Evolutionary conservation across 2,888 invertebrate species (phyloP).

Genomic region (Oscheius sp.): DNA sequence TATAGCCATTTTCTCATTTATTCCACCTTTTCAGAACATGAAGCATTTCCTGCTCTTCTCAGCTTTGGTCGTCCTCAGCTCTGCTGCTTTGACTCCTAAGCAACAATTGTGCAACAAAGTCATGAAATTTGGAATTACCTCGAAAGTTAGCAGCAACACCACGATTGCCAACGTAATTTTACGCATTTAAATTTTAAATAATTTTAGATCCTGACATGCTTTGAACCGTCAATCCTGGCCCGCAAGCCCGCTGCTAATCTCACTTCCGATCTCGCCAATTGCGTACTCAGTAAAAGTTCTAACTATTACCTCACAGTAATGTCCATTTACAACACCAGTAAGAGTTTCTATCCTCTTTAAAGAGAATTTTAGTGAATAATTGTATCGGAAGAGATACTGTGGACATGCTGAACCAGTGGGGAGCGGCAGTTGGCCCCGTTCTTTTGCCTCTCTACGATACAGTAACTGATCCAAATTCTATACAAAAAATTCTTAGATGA

Average conservation of each 20-base stretch:
- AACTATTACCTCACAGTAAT: background rate
- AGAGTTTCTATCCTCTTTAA: background rate
- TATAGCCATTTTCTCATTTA: no score
- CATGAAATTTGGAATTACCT: background rate
- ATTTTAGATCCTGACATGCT: background rate
- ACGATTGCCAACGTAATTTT: background rate
- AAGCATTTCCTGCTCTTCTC: background rate
- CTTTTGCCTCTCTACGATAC: background rate
- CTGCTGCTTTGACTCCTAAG: background rate
- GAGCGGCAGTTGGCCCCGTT: background rate
- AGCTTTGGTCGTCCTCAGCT: background rate
- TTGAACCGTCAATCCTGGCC: background rate
- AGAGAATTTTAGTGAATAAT: background rate
- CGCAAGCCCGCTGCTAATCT: background rate
- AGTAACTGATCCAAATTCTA: background rate
- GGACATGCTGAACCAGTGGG: background rate
- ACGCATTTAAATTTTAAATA: background rate
- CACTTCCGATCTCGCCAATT: background rate
- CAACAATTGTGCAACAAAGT: constrained; percentile 7
- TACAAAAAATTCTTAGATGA: background rate
- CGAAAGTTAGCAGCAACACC: background rate
- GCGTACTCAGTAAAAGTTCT: background rate
- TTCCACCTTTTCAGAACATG: no score
- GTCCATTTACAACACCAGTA: background rate
- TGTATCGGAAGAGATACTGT: background rate